phyloP scores from a whole-genome alignment of 2,888 invertebrate species.

The Nudaria mundana region DNA sequence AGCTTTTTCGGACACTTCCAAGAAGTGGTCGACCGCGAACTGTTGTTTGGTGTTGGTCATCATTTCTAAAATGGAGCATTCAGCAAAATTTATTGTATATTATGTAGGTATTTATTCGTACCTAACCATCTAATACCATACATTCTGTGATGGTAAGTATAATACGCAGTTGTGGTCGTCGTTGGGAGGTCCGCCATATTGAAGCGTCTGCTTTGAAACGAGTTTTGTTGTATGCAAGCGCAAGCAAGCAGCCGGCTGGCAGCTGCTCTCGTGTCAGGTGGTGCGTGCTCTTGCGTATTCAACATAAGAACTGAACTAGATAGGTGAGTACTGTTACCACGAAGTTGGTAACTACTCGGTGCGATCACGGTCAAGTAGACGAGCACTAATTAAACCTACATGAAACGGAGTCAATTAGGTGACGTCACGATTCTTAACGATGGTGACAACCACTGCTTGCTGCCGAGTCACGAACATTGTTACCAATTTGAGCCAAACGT shows the following conservation, averaged over 20 bases:
- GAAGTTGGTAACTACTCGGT: conserved; percentile 21
- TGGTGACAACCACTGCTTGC: conserved; percentile 32
- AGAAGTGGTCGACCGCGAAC: conserved; percentile 38
- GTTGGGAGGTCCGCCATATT: conserved; percentile 64
- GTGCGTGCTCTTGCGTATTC: conserved; percentile 62
- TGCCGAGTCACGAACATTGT: conserved; percentile 32
- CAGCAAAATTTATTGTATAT: conserved; percentile 11
- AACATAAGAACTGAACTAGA: conserved; percentile 46
- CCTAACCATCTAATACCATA: conserved; percentile 20
- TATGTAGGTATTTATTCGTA: conserved; percentile 18
- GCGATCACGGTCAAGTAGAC: conserved; percentile 22
- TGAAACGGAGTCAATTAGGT: conserved; percentile 53
- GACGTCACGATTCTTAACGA: conserved; percentile 48
- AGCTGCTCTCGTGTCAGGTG: conserved; percentile 76
- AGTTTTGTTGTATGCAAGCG: conserved; percentile 69
- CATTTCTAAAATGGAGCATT: conserved; percentile 26
- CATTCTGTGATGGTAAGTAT: conserved; percentile 32
- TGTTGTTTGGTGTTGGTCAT: conserved; percentile 35
- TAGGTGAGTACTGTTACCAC: conserved; percentile 17
- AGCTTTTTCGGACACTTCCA: conserved; percentile 47
- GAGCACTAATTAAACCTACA: conserved; percentile 47
- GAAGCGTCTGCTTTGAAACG: conserved; percentile 69
- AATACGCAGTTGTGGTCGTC: conserved; percentile 29
- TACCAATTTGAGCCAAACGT: conserved; percentile 15
- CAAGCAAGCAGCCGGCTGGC: conserved; percentile 69